A percentile compares a stretch with the other conserved stretches of the same genome.
phyloP scores from a whole-genome alignment of 2,113 vertebrate species.

The Lepus timidus region DNA sequence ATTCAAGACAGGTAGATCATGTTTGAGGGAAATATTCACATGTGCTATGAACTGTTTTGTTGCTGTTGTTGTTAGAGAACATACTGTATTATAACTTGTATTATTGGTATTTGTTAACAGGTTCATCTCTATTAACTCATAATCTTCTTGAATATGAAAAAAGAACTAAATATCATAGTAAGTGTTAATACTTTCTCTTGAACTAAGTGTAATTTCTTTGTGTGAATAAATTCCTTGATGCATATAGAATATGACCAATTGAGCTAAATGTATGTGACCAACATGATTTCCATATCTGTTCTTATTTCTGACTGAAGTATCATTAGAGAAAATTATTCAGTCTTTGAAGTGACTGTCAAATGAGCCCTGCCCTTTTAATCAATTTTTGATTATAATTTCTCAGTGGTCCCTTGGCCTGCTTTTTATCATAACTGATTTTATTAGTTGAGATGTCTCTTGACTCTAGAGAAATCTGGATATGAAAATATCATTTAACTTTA shows the following conservation, averaged over 20 bases:
- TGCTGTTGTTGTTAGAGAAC: not conserved
- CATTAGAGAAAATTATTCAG: not conserved
- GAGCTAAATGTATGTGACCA: not conserved
- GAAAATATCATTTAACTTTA: not conserved
- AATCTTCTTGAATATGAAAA: slow-evolving; percentile 20
- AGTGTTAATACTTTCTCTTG: not conserved
- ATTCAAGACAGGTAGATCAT: slow-evolving; percentile 22
- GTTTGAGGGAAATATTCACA: not conserved
- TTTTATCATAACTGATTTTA: not conserved
- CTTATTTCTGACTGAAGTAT: not conserved
- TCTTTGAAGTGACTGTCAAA: not conserved
- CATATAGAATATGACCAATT: not conserved
- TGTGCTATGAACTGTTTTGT: slow-evolving; percentile 28
- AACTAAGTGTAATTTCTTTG: not conserved
- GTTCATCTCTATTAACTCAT: slow-evolving; percentile 5
- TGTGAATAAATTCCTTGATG: not conserved
- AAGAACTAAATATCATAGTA: too few relatives aligned
- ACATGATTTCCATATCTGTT: not conserved
- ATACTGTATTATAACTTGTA: not conserved
- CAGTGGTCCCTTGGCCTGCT: not conserved
- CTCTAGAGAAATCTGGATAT: not conserved
- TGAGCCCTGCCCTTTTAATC: not conserved
- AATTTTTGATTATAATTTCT: slow-evolving; percentile 1
- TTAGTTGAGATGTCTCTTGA: not conserved
- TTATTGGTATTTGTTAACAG: slow-evolving; percentile 24